A percentile compares a stretch with the other conserved stretches of the same genome.
Evolutionary conservation across 2,797 vertebrate species (phyloP).

Genomic region (Argyrosomus regius): DNA sequence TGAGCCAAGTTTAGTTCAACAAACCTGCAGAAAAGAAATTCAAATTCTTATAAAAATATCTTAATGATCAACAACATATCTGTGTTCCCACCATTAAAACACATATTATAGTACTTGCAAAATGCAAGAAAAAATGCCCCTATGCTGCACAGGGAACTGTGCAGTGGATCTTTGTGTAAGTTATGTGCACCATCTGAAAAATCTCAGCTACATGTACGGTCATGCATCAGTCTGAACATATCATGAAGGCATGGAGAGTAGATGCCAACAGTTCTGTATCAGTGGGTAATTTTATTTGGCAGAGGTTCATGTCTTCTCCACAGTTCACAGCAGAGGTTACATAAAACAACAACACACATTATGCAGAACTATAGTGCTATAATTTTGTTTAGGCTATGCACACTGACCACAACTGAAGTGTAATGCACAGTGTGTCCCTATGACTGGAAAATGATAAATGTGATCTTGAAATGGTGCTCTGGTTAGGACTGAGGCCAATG

Average conservation of each 20-base stretch:
- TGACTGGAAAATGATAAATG: constrained; percentile 39
- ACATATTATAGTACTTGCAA: neutral
- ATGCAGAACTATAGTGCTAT: constrained; percentile 1
- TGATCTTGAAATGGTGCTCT: constrained; percentile 18
- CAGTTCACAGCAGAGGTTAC: constrained; percentile 22
- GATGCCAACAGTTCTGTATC: constrained; percentile 18
- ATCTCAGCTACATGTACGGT: constrained; percentile 53
- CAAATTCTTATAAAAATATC: too few species aligned
- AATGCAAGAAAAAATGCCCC: neutral
- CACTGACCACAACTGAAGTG: constrained; percentile 5
- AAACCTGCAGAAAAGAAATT: neutral
- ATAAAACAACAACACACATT: constrained; percentile 31
- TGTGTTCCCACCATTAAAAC: neutral
- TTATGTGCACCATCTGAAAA: constrained; percentile 53
- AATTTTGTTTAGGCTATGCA: constrained; percentile 31
- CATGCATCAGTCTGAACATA: constrained; percentile 57
- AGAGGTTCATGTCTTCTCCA: constrained; percentile 18
- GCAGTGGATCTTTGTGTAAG: constrained; percentile 12
- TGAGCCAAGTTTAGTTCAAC: too few species aligned
- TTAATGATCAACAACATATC: neutral
- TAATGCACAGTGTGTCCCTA: constrained; percentile 1
- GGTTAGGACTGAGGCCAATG: constrained; percentile 28
- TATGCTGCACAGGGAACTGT: neutral
- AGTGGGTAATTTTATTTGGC: constrained; percentile 39
- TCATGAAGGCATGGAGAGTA: neutral